Evolutionary conservation across 2,797 vertebrate species (phyloP).

Genomic region (Paratrypauchen microcephalus): DNA sequence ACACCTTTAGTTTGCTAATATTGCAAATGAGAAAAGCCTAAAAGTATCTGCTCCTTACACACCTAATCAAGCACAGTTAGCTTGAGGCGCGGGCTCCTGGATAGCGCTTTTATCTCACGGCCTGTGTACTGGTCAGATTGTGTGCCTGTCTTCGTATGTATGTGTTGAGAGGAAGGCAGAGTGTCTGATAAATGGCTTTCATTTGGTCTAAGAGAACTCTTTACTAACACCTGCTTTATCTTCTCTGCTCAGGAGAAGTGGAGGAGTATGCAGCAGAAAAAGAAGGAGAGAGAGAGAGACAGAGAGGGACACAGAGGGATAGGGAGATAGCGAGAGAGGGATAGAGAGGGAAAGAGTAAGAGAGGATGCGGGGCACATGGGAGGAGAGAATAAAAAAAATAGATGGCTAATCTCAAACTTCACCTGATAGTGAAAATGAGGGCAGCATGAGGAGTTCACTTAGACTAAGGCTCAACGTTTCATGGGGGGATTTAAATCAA

Average conservation of each 20-base stretch:
- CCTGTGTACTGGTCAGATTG: conserved; percentile 38
- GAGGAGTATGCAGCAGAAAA: conserved; percentile 4
- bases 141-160: conserved; percentile 26
- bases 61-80: conserved; percentile 56
- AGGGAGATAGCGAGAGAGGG: background rate
- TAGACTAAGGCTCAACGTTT: conserved; percentile 31
- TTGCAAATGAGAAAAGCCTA: conserved; percentile 25
- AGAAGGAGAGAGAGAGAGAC: background rate
- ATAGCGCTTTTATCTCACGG: conserved; percentile 48
- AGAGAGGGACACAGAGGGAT: background rate
- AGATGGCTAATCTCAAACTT: conserved; percentile 48
- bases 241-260: conserved; percentile 50
- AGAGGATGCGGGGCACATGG: background rate
- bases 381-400: conserved; percentile 12
- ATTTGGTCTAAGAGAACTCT: conserved; percentile 62
- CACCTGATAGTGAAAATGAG: conserved; percentile 32
- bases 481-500: conserved; percentile 44
- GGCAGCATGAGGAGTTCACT: conserved; percentile 39
- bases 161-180: conserved; percentile 40
- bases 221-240: conserved; percentile 66
- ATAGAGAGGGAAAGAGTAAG: background rate
- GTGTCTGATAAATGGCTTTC: conserved; percentile 66
- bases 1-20: conserved; percentile 19
- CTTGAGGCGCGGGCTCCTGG: conserved; percentile 41
- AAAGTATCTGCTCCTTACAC: conserved; percentile 45